Percentiles rank a stretch among this genome's conserved stretches.
Conservation (phyloP, 2,888 invertebrate genomes). For the Bursaphelenchus okinawaensis region DNA sequence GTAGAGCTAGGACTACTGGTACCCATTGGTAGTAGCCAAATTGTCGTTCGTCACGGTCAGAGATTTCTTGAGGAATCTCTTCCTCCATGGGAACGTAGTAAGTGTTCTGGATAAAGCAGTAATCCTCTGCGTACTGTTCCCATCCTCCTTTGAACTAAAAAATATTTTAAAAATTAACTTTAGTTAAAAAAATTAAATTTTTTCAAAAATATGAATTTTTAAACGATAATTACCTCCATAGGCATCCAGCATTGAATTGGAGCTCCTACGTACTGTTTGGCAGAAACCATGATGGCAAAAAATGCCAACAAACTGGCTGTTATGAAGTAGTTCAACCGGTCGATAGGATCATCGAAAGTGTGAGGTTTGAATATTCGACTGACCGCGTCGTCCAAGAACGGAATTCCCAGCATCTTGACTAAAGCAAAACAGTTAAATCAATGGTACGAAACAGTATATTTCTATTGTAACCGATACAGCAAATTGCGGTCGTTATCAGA, state of each 20-base stretch:
- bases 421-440: neutral
- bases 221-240: conserved; percentile 33
- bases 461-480: no score
- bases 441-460: neutral
- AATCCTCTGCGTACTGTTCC: conserved; percentile 53
- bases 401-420: conserved; percentile 46
- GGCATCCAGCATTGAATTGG: conserved; percentile 28
- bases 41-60: conserved; percentile 45
- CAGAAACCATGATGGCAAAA: conserved; percentile 56
- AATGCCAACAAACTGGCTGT: conserved; percentile 51
- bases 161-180: neutral
- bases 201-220: no score
- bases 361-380: conserved; percentile 48
- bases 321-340: conserved; percentile 52
- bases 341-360: conserved; percentile 52
- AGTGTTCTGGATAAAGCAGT: conserved; percentile 57
- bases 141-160: conserved; percentile 19
- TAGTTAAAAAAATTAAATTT: neutral
- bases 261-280: conserved; percentile 49
- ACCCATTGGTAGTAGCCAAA: conserved; percentile 57
- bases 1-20: conserved; percentile 53
- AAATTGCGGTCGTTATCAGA: neutral
- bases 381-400: conserved; percentile 51
- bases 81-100: conserved; percentile 52
- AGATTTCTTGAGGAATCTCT: conserved; percentile 47